Conservation (phyloP, 2,113 vertebrate species). For the Irena cyanogastra region DNA sequence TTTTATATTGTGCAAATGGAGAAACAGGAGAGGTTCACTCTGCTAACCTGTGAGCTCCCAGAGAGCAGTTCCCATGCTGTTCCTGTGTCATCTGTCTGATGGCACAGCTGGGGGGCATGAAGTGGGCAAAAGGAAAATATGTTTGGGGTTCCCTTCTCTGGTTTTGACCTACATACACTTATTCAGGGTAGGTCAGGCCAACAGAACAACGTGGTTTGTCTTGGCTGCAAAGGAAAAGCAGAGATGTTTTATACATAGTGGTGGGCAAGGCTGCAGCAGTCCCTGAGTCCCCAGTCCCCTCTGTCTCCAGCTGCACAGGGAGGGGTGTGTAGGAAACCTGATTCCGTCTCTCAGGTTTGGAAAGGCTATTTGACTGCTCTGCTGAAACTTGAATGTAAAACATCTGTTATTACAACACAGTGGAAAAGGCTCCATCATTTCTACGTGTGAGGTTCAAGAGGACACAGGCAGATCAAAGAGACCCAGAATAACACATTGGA, state of each 20-base stretch:
- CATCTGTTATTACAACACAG: not conserved
- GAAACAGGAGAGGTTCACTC: not conserved
- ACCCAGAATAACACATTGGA: not conserved
- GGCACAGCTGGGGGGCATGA: accelerated
- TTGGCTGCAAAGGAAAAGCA: not conserved
- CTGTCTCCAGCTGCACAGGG: not conserved
- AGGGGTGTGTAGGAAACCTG: not conserved
- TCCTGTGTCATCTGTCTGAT: not conserved
- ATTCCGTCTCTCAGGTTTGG: not conserved
- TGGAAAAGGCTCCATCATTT: not conserved
- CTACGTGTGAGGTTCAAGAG: not conserved
- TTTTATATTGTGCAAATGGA: not conserved
- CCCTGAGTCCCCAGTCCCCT: not conserved
- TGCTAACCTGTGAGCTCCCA: not conserved
- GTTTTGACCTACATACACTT: accelerated
- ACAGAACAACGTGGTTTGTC: accelerated
- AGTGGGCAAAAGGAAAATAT: not conserved
- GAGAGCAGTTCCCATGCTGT: accelerated
- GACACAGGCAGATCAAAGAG: not conserved
- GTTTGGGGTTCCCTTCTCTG: not conserved
- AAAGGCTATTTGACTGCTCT: not conserved
- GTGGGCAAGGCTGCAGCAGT: not conserved
- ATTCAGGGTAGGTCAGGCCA: not conserved
- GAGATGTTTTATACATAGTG: accelerated
- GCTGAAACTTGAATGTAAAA: not conserved